Evolutionary conservation across 2,888 invertebrate genomes (phyloP).

Genomic region (Cloeon dipterum): DNA sequence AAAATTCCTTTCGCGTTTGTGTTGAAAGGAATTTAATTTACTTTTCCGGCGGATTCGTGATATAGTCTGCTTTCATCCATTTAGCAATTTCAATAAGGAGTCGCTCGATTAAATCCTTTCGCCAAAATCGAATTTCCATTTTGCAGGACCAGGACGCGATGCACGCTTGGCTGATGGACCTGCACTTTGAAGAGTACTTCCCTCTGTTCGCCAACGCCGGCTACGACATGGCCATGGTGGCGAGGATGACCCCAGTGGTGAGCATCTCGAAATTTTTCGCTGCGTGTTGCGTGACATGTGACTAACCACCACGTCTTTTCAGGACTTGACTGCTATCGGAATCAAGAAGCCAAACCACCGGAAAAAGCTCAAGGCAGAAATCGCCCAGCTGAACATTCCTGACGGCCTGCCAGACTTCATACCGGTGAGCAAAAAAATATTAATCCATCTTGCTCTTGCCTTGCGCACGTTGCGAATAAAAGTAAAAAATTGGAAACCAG

Average conservation of each 20-base stretch:
- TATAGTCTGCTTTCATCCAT: slow-evolving; percentile 1
- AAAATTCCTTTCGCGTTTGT: slow-evolving; percentile 3
- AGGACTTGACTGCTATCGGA: slow-evolving; percentile 38
- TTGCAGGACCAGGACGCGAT: slow-evolving; percentile 78
- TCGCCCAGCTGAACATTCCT: slow-evolving; percentile 78
- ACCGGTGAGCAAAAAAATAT: slow-evolving; percentile 63
- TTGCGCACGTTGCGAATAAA: neutral
- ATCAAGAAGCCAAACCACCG: slow-evolving; percentile 95
- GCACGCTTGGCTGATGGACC: slow-evolving; percentile 80
- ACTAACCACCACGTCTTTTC: slow-evolving; percentile 8
- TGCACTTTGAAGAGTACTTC: slow-evolving; percentile 88
- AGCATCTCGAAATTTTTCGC: slow-evolving; percentile 3
- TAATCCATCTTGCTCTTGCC: too few relatives aligned
- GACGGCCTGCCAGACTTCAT: slow-evolving; percentile 90
- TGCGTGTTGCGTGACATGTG: slow-evolving; percentile 60
- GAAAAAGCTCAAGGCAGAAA: slow-evolving; percentile 87
- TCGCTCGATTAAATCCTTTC: too few relatives aligned
- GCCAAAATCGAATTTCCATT: slow-evolving; percentile 6
- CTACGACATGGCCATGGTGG: slow-evolving; percentile 92
- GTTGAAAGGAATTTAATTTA: too few relatives aligned
- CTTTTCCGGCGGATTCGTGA: too few relatives aligned
- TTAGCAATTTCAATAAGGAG: too few relatives aligned
- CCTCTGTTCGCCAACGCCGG: slow-evolving; percentile 83
- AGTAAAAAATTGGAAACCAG: neutral
- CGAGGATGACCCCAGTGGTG: slow-evolving; percentile 96